Conservation (phyloP, 2,888 invertebrate species). For the Adelognathus sp. region DNA sequence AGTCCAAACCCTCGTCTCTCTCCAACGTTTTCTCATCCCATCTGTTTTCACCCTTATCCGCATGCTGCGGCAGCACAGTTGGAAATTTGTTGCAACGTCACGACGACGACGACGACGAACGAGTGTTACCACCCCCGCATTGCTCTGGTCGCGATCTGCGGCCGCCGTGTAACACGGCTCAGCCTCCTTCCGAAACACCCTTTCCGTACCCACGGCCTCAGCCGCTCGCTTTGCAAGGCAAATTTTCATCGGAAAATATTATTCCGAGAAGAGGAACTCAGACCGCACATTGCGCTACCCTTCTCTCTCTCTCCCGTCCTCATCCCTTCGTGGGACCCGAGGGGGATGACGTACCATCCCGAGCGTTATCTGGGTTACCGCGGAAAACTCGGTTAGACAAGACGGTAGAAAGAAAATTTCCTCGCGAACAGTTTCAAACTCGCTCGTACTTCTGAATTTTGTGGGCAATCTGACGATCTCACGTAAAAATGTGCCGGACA, state of each 20-base stretch:
- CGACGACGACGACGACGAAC: constrained; percentile 26
- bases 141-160: neutral
- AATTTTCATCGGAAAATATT: constrained; percentile 57
- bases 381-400: neutral
- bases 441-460: too few species aligned
- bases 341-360: neutral
- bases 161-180: constrained; percentile 3
- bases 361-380: constrained; percentile 24
- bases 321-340: constrained; percentile 1
- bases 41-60: constrained; percentile 29
- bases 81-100: constrained; percentile 55
- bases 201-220: neutral
- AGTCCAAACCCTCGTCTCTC: constrained; percentile 4
- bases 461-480: too few species aligned
- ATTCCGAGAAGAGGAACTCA: constrained; percentile 51
- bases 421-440: too few species aligned
- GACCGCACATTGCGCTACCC: constrained; percentile 6
- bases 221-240: constrained; percentile 50
- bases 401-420: neutral
- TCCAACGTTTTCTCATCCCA: constrained; percentile 12
- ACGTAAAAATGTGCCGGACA: too few species aligned
- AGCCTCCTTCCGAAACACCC: neutral
- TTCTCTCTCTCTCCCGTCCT: too few species aligned
- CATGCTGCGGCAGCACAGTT: constrained; percentile 44
- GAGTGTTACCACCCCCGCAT: neutral